Conservation (phyloP, 1,140 invertebrate species). For the Octopus sinensis region DNA sequence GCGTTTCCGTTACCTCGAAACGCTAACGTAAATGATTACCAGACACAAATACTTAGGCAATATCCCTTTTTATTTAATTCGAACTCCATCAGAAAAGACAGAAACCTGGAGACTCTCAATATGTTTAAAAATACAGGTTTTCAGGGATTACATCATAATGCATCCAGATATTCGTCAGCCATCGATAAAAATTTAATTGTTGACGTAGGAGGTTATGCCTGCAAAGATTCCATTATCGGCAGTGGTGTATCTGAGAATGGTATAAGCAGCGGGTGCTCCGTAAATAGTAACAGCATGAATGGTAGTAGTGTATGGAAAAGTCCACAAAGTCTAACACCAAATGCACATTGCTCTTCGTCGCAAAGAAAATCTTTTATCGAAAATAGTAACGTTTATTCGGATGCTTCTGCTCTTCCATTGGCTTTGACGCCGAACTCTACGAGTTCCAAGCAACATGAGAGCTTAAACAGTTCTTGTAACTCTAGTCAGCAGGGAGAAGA, state of each 20-base stretch:
- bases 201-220: constrained; percentile 5
- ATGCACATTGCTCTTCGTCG: background rate
- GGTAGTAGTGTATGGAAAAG: background rate
- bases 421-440: background rate
- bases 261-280: background rate
- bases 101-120: constrained; percentile 17
- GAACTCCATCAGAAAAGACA: constrained; percentile 18
- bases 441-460: background rate
- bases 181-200: background rate
- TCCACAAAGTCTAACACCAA: background rate
- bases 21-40: constrained; percentile 35
- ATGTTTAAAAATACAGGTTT: constrained; percentile 14
- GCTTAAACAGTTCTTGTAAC: too few relatives aligned
- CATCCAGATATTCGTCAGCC: background rate
- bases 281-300: background rate
- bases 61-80: constrained; percentile 31
- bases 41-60: constrained; percentile 36
- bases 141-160: background rate
- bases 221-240: background rate
- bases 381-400: background rate
- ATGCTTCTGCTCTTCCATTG: background rate
- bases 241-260: background rate
- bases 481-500: constrained; percentile 1
- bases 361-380: background rate
- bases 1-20: constrained; percentile 38